A percentile compares a stretch with the other conserved stretches of the same genome.
Conservation (phyloP, 2,888 invertebrate species). For the Drosophila multiciliata region DNA sequence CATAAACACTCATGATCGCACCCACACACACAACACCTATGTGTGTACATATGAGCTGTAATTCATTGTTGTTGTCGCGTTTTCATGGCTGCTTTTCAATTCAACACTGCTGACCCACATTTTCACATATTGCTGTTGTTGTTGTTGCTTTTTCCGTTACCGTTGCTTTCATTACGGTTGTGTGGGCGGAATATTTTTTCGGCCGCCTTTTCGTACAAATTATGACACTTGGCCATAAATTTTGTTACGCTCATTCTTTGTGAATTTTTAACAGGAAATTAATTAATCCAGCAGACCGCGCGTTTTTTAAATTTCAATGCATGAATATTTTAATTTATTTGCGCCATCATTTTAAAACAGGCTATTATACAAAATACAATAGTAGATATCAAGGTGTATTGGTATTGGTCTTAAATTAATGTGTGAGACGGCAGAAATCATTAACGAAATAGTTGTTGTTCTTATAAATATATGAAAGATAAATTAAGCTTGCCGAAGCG, state of each 20-base stretch:
- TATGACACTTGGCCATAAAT: slow-evolving; percentile 51
- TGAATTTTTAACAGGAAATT: slow-evolving; percentile 37
- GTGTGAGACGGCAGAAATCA: background rate
- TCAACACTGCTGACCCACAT: slow-evolving; percentile 74
- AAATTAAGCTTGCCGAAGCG: background rate
- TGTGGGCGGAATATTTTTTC: slow-evolving; percentile 25
- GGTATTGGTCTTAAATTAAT: background rate
- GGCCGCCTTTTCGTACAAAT: slow-evolving; percentile 41
- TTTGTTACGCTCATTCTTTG: slow-evolving; percentile 29
- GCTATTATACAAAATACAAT: background rate
- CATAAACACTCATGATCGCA: slow-evolving; percentile 2
- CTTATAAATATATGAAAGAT: background rate
- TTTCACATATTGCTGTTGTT: slow-evolving; percentile 29
- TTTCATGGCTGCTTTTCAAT: slow-evolving; percentile 59
- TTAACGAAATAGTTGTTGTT: background rate
- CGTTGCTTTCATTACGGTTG: slow-evolving; percentile 22
- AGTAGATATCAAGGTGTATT: background rate
- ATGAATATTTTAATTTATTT: slow-evolving; percentile 22
- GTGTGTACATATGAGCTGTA: slow-evolving; percentile 21
- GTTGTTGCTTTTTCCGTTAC: slow-evolving; percentile 9
- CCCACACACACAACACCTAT: slow-evolving; percentile 4
- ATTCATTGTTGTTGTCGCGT: slow-evolving; percentile 42
- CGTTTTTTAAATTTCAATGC: slow-evolving; percentile 24
- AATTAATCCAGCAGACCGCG: slow-evolving; percentile 41
- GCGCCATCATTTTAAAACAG: background rate